Evolutionary conservation across 2,113 vertebrate species (phyloP).

Genomic region (Glareola pratincola): DNA sequence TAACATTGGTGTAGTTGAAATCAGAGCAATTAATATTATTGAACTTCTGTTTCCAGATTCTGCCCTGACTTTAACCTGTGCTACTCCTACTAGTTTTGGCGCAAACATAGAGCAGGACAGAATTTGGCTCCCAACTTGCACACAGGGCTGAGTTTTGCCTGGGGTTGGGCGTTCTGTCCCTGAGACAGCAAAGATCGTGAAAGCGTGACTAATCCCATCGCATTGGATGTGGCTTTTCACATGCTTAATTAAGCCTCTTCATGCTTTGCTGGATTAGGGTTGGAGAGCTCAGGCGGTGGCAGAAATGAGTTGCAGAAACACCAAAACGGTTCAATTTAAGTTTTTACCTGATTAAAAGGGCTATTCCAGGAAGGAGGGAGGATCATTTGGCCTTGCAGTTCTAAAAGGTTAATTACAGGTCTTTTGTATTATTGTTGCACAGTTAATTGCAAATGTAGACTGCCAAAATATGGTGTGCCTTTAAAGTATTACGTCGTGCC

Average conservation of each 20-base stretch:
- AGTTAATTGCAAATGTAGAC: background rate
- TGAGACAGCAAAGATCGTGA: background rate
- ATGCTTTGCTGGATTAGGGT: background rate
- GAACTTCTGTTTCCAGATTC: background rate
- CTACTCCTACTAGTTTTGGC: background rate
- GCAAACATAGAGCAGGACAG: background rate
- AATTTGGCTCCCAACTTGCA: background rate
- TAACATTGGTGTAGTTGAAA: background rate
- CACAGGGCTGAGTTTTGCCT: background rate
- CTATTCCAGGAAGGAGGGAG: background rate
- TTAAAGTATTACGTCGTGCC: constrained; percentile 63
- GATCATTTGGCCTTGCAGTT: background rate
- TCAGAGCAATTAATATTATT: background rate
- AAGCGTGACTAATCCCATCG: background rate
- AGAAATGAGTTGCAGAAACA: background rate
- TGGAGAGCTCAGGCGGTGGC: background rate
- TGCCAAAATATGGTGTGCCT: constrained; percentile 49
- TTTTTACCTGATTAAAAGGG: background rate
- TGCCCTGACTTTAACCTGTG: background rate
- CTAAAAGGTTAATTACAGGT: background rate
- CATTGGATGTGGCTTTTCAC: constrained; percentile 11
- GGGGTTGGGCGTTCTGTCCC: background rate
- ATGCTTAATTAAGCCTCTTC: background rate
- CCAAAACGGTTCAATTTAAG: background rate
- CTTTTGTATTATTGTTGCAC: background rate